Conservation (phyloP, 2,888 invertebrate genomes). For the Alloplasta piceator region DNA sequence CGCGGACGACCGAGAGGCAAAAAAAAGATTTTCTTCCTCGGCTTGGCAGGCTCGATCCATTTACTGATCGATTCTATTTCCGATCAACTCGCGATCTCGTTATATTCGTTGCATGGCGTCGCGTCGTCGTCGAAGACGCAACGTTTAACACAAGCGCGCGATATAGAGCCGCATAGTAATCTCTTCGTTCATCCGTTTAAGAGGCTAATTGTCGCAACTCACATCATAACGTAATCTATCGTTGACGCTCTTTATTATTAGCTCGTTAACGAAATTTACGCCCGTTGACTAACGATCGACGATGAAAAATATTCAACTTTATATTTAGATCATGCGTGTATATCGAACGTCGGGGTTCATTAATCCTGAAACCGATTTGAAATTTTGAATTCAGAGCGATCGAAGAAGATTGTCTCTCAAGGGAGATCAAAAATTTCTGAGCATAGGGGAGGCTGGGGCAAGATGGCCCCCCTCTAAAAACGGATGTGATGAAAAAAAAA, state of each 20-base stretch:
- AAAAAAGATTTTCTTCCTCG: background rate
- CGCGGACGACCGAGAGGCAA: too few relatives aligned
- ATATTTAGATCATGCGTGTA: background rate
- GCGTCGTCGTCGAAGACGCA: constrained; percentile 40
- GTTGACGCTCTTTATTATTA: background rate
- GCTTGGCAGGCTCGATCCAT: constrained; percentile 79
- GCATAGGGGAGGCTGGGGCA: too few relatives aligned
- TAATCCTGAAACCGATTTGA: background rate
- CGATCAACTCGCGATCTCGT: constrained; percentile 80
- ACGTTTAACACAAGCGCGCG: constrained; percentile 15
- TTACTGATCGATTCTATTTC: constrained; percentile 83
- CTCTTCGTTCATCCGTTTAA: background rate
- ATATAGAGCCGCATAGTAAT: background rate
- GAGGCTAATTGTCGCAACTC: constrained; percentile 38
- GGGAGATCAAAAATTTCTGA: too few relatives aligned
- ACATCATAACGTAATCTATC: constrained; percentile 30
- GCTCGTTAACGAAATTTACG: background rate
- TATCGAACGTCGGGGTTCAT: background rate
- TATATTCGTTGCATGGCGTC: constrained; percentile 69
- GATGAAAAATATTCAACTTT: background rate
- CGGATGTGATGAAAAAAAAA: too few relatives aligned
- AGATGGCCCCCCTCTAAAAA: too few relatives aligned
- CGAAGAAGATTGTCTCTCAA: background rate
- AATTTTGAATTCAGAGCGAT: background rate
- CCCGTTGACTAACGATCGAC: background rate